These are phyloP conservation scores for Siderastrea siderea DNA, from an alignment of 92 coral and sea anemone species.

Conservation along the genomic window DNA sequence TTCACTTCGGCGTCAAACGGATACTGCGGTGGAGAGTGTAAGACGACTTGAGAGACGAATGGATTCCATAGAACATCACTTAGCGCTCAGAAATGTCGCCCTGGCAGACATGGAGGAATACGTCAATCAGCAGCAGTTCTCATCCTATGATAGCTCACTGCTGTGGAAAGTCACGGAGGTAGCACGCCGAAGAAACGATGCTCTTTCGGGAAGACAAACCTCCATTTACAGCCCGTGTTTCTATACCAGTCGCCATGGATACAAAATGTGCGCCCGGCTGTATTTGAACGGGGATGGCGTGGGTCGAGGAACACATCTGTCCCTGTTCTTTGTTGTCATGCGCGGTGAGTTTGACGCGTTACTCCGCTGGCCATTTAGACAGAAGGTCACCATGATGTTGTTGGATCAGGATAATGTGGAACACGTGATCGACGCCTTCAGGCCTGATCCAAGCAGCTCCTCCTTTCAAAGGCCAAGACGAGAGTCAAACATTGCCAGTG, in stretches of 20 bases:
- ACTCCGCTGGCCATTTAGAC: constrained; percentile 93
- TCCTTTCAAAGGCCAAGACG: constrained; percentile 87
- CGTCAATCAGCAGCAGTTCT: constrained; percentile 14
- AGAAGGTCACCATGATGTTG: constrained; percentile 81
- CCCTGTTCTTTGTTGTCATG: constrained; percentile 75
- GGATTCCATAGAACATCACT: constrained; percentile 39
- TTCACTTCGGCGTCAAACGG: constrained; percentile 47
- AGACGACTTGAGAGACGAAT: constrained; percentile 52
- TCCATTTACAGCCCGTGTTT: constrained; percentile 75
- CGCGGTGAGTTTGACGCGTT: constrained; percentile 80
- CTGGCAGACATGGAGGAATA: constrained; percentile 48
- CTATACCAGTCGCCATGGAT: constrained; percentile 73
- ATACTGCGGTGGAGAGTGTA: constrained; percentile 15
- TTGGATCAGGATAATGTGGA: constrained; percentile 85
- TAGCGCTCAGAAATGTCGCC: constrained; percentile 53
- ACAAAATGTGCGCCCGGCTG: constrained; percentile 79
- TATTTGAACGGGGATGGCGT: constrained; percentile 77
- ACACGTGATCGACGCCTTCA: constrained; percentile 91
- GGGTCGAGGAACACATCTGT: constrained; percentile 66
- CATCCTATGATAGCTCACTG: constrained; percentile 56
- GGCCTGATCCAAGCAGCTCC: constrained; percentile 94
- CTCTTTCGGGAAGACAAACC: constrained; percentile 52
- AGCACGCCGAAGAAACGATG: constrained; percentile 61
- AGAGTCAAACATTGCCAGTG: constrained; percentile 90
- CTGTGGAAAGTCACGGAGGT: constrained; percentile 70